Percentiles rank a stretch among this genome's conserved stretches.
These are phyloP conservation scores for Nipponia nippon DNA, from an alignment of 2,113 vertebrate species.

Conservation along the genomic window DNA sequence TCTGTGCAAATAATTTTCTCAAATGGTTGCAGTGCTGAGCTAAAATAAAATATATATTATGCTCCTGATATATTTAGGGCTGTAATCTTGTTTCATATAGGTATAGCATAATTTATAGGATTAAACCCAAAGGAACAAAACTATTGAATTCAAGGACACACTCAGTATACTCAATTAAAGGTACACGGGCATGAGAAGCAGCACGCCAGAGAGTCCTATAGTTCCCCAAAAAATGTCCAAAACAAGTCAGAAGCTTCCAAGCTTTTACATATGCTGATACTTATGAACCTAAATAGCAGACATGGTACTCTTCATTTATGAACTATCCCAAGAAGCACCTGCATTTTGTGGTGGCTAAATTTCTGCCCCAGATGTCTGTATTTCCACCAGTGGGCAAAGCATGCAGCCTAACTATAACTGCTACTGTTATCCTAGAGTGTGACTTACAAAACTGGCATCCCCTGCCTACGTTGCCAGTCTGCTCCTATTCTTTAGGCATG, in stretches of 20 bases:
- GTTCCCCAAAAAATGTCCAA: not conserved
- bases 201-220: not conserved
- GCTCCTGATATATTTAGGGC: constrained; percentile 28
- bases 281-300: not conserved
- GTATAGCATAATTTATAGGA: not conserved
- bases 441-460: not conserved
- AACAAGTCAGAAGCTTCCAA: not conserved
- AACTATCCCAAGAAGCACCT: not conserved
- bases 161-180: not conserved
- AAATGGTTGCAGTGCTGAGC: not conserved
- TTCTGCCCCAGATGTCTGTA: not conserved
- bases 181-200: not conserved
- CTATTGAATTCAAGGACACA: not conserved
- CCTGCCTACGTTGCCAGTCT: not conserved
- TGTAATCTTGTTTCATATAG: constrained; percentile 7
- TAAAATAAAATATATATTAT: constrained; percentile 20
- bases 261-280: not conserved
- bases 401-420: not conserved
- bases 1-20: constrained; percentile 25
- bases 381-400: not conserved
- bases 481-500: not conserved
- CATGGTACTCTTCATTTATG: not conserved
- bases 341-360: not conserved
- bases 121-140: not conserved
- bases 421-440: not conserved